Evolutionary conservation across 2,888 invertebrate species (phyloP).

Genomic region (Mimumesa dahlbomi): DNA sequence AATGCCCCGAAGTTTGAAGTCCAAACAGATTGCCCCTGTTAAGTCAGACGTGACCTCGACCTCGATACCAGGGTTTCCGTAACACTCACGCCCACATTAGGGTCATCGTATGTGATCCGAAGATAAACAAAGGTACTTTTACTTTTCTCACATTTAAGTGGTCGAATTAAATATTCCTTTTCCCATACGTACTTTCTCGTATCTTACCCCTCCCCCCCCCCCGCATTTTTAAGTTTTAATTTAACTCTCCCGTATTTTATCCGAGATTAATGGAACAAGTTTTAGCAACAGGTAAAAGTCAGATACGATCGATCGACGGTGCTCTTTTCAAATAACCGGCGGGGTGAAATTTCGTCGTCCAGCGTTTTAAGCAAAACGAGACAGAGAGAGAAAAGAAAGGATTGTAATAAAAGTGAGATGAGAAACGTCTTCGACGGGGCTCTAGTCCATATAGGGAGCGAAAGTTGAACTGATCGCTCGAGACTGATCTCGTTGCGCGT

Average conservation of each 20-base stretch:
- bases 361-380: constrained; percentile 29
- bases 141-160: too few species aligned
- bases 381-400: constrained; percentile 42
- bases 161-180: too few species aligned
- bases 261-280: too few species aligned
- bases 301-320: constrained; percentile 15
- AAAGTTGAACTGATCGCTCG: constrained; percentile 75
- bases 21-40: constrained; percentile 21
- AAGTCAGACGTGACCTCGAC: constrained; percentile 36
- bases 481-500: constrained; percentile 63
- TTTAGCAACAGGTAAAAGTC: background rate
- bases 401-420: constrained; percentile 54
- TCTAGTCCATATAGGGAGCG: constrained; percentile 79
- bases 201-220: too few species aligned
- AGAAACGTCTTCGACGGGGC: constrained; percentile 67
- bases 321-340: background rate
- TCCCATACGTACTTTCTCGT: too few species aligned
- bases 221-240: too few species aligned
- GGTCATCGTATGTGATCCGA: constrained; percentile 15
- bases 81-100: constrained; percentile 33
- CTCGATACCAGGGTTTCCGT: constrained; percentile 41
- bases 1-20: constrained; percentile 20
- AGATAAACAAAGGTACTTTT: too few species aligned
- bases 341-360: constrained; percentile 33
- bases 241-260: too few species aligned